Percentiles rank a stretch among this genome's conserved stretches.
These are phyloP conservation scores for Anthopleura xanthogrammica DNA, from an alignment of 92 coral and sea anemone species.

Conservation along the genomic window DNA sequence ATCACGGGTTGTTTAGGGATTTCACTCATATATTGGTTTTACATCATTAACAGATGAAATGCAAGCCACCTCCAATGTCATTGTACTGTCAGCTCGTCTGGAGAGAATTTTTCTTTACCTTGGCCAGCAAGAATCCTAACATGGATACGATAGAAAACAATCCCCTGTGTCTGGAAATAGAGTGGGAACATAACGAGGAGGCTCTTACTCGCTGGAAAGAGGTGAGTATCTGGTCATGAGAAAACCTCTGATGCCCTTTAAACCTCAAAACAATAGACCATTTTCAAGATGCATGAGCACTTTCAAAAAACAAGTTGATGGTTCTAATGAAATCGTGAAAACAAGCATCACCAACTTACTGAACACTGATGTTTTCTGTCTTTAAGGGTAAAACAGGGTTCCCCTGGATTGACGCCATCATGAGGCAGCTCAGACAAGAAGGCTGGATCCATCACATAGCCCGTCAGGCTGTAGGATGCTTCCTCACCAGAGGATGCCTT, in stretches of 20 bases:
- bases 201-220: slow-evolving; percentile 66
- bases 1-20: no score
- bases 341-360: no score
- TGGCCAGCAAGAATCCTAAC: slow-evolving; percentile 74
- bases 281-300: no score
- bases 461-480: slow-evolving; percentile 84
- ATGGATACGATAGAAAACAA: slow-evolving; percentile 72
- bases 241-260: not conserved
- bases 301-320: no score
- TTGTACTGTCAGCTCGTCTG: slow-evolving; percentile 83
- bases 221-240: slow-evolving; percentile 37
- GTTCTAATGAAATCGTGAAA: no score
- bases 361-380: not conserved
- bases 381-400: slow-evolving; percentile 84
- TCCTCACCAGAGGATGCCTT: slow-evolving; percentile 91
- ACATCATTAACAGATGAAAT: slow-evolving; percentile 50
- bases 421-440: slow-evolving; percentile 78
- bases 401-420: slow-evolving; percentile 93
- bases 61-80: slow-evolving; percentile 83
- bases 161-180: slow-evolving; percentile 70
- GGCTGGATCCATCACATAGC: slow-evolving; percentile 94
- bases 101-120: slow-evolving; percentile 86
- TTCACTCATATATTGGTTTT: no score
- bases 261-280: no score
- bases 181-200: slow-evolving; percentile 72